phyloP scores from a whole-genome alignment of 2,888 invertebrate genomes.

The Ichneumoninae sp. region DNA sequence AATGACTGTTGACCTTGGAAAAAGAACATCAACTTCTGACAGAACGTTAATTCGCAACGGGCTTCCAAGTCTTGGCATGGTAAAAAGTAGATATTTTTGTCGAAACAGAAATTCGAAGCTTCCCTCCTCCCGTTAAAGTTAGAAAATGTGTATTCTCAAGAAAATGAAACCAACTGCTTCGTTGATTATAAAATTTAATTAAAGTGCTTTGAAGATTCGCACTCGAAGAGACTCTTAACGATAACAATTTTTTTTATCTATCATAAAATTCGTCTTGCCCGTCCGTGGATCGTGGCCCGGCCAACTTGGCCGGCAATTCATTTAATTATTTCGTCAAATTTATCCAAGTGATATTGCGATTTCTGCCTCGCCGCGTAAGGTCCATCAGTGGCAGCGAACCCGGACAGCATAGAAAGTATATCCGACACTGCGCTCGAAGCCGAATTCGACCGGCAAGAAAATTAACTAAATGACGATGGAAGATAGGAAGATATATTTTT shows the following conservation, averaged over 20 bases:
- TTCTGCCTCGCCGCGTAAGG: background rate
- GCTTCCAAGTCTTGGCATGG: conserved; percentile 10
- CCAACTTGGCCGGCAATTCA: conserved; percentile 34
- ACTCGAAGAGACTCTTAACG: conserved; percentile 25
- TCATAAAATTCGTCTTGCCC: conserved; percentile 12
- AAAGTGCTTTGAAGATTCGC: conserved; percentile 58
- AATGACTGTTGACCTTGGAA: background rate
- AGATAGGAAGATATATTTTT: background rate
- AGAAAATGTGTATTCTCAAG: no score
- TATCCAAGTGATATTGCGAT: conserved; percentile 53
- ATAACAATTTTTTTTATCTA: conserved; percentile 32
- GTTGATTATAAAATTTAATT: background rate
- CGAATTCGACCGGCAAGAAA: background rate
- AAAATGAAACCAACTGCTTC: background rate
- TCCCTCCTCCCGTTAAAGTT: no score
- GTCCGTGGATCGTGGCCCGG: conserved; percentile 29
- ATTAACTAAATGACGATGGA: background rate
- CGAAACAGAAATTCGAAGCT: background rate
- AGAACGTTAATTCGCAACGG: conserved; percentile 32
- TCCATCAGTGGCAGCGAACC: conserved; percentile 54
- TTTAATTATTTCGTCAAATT: conserved; percentile 49
- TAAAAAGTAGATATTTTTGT: background rate
- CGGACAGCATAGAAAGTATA: background rate
- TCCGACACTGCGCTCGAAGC: background rate
- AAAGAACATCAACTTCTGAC: conserved; percentile 14